Base-by-base conservation (phyloP, 2,113 vertebrate species). In the Rhegmatorhina hoffmannsi region DNA sequence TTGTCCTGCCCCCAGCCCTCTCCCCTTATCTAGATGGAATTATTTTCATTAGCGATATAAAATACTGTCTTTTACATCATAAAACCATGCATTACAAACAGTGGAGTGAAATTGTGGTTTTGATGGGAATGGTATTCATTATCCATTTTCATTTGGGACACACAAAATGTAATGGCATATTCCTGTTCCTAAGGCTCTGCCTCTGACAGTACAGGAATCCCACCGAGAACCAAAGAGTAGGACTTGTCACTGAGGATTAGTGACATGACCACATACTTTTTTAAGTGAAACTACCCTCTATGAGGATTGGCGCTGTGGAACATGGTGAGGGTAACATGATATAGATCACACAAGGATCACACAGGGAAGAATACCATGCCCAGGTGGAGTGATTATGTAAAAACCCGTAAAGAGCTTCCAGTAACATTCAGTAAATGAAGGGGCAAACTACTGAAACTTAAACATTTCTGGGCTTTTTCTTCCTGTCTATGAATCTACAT, bases 281-380 rank as follows among this genome's bases (percentile, higher is more conserved):
- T 59, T 34, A 75, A 76, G 33, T 4, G 52, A 60, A 59, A 24
- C 19, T 68, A 43, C 13, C 4, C 7, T 31, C 25, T 38, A 0
- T 20, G 29, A 55, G 44, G 58, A 56, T 10, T 10, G 33, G 40
- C 40, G 13, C 4, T 77, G 29, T 31, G 34, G 24, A 63, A 10
- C 4, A 4, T 23, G 25, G 24, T 53, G n/a, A 84, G 25, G 36
- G 21, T 9, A 40, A 4, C 8, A 16, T 6, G 36, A 18, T 20
- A 33, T 3, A 36, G 36, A 34, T 36, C 0, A 0, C 31, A 17
- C 6, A 46, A 60, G 9, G 36, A 34, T 40, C 0, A 0, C 31
- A 17, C 6, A 46, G 56, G 9, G 16, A 79, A 6, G 4, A 46
- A 58, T 34, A 17, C 9, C 10, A 16, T 63, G 31, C 13, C 36